Percentiles rank a stretch among this genome's conserved stretches.
Conservation (phyloP, 92 coral and sea anemone genomes). For the Desmophyllum pertusum region DNA sequence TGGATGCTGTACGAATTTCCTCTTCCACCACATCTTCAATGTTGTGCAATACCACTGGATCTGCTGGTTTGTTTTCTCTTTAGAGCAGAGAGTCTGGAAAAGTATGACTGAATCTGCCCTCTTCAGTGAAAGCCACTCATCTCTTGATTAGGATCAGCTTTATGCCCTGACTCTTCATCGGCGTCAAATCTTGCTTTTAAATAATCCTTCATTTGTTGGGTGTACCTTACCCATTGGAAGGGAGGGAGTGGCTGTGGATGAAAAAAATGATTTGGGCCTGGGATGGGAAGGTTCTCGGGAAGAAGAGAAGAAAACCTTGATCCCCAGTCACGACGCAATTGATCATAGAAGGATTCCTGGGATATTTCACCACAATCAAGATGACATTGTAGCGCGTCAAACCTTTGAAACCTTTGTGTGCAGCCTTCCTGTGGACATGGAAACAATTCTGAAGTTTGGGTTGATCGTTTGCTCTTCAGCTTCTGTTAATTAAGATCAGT, state of each 20-base stretch:
- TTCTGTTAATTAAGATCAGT: background rate
- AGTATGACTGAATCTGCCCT: constrained; percentile 39
- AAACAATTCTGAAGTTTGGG: constrained; percentile 16
- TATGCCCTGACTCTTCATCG: constrained; percentile 43
- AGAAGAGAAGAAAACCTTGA: constrained; percentile 41
- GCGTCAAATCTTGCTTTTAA: constrained; percentile 41
- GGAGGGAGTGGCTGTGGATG: background rate
- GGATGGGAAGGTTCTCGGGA: constrained; percentile 18
- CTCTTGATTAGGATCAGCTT: constrained; percentile 39
- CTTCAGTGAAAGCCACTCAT: constrained; percentile 47
- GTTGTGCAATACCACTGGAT: background rate
- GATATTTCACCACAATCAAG: constrained; percentile 33
- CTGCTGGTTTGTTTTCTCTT: constrained; percentile 31
- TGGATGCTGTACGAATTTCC: constrained; percentile 31
- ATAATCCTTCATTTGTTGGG: constrained; percentile 37
- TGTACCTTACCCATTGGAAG: constrained; percentile 51
- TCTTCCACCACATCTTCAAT: constrained; percentile 32
- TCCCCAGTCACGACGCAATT: constrained; percentile 59
- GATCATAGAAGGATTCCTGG: constrained; percentile 48
- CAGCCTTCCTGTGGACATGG: constrained; percentile 48
- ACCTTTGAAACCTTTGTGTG: constrained; percentile 26
- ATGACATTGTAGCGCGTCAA: constrained; percentile 49
- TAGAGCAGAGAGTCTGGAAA: constrained; percentile 31
- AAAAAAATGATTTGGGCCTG: background rate
- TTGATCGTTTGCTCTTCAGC: constrained; percentile 11